Conservation (phyloP, 2,888 invertebrate genomes). For the Aphelenchoides bicaudatus region DNA sequence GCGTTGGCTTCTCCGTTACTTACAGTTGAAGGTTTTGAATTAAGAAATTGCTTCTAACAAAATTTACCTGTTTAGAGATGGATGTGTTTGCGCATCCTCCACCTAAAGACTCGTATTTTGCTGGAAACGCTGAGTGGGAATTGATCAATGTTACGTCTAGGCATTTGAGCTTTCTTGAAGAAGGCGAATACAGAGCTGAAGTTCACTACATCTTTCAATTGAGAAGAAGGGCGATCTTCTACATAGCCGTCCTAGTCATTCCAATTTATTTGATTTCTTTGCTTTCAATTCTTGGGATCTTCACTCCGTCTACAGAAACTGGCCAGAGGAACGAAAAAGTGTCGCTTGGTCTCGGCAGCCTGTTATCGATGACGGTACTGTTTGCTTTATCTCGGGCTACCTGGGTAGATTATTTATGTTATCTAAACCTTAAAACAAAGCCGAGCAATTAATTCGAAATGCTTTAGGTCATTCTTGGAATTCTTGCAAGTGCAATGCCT, state of each 20-base stretch:
- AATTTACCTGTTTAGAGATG: conserved; percentile 6
- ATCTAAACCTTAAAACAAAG: no score
- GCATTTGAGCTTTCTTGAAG: conserved; percentile 55
- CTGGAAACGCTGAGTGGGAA: conserved; percentile 59
- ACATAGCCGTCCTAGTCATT: conserved; percentile 59
- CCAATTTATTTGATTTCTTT: conserved; percentile 57
- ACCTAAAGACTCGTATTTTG: conserved; percentile 21
- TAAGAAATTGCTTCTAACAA: no score
- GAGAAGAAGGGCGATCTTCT: conserved; percentile 48
- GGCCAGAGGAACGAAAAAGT: conserved; percentile 57
- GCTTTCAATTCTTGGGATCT: conserved; percentile 56
- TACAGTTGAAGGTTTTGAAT: conserved; percentile 55
- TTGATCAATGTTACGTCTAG: conserved; percentile 55
- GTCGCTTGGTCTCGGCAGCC: conserved; percentile 22
- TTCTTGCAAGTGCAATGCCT: conserved; percentile 55
- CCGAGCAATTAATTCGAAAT: no score
- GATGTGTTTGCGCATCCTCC: background rate
- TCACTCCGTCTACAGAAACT: conserved; percentile 52
- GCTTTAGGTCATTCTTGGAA: background rate
- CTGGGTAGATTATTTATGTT: no score
- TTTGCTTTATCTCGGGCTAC: conserved; percentile 39
- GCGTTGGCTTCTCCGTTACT: conserved; percentile 56
- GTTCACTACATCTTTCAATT: conserved; percentile 55
- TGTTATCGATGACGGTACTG: conserved; percentile 57
- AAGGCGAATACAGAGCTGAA: conserved; percentile 56